Evolutionary conservation across 2,888 invertebrate species (phyloP), one percentile per base, ranked within the genome.

Genomic region (Litoditis marina): DNA sequence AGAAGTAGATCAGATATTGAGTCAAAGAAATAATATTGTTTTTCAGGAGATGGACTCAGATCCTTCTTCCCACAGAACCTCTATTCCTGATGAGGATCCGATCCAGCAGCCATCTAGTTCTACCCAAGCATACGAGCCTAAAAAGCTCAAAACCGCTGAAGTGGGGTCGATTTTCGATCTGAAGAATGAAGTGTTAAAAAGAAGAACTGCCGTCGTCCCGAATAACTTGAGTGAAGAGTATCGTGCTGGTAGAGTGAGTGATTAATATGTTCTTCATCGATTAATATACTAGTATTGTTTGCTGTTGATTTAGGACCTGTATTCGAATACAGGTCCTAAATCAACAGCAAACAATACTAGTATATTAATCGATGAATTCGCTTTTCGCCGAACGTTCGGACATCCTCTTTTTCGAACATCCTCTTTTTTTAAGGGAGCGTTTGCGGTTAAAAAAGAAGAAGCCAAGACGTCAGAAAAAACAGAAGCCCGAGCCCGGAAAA

Each of bases 171-270:
- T 71, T 22, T 68, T 66, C 63, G 62, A 62, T 36, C 36, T 71
- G 28, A 63, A 71, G 63, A 69, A 66, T 55, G 69, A 73, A 34
- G 46, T 71, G 19, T 51, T 67, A 16, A 67, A 61, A 55, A n/a
- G n/a, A n/a, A n/a, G n/a, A n/a, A n/a, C n/a, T n/a, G n/a, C n/a
- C n/a, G n/a, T n/a, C n/a, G n/a, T n/a, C n/a, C n/a, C n/a, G n/a
- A n/a, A n/a, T n/a, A n/a, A n/a, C n/a, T n/a, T n/a, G n/a, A n/a
- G n/a, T n/a, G n/a, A n/a, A n/a, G n/a, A n/a, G n/a, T n/a, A n/a
- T n/a, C n/a, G n/a, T n/a, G n/a, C n/a, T n/a, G 28, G 32, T 36
- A 61, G 49, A 27, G 50, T 22, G n/a, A 50, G 13, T 25, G 50
- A 19, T 50, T 6, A 4, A 22, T n/a, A 50, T 22, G 3, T 50